phyloP scores from a whole-genome alignment of 2,888 invertebrate species.

The Orchestes rusci region DNA sequence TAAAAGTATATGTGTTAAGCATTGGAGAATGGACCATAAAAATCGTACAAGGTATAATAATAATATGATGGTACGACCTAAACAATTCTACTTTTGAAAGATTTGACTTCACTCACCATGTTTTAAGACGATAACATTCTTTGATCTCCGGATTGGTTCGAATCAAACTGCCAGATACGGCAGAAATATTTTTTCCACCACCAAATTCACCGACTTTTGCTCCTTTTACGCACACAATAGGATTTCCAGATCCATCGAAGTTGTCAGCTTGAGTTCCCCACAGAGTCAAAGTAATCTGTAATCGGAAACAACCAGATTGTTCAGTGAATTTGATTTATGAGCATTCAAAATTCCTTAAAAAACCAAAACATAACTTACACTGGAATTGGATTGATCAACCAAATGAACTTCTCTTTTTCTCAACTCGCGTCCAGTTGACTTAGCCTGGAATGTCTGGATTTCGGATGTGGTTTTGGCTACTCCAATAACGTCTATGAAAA shows the following conservation, averaged over 20 bases:
- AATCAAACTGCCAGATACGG: slow-evolving; percentile 52
- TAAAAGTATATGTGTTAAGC: too few species aligned
- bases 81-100: too few species aligned
- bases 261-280: slow-evolving; percentile 88
- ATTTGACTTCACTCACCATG: slow-evolving; percentile 75
- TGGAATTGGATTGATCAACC: slow-evolving; percentile 76
- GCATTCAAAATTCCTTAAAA: neutral
- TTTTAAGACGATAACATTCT: slow-evolving; percentile 77
- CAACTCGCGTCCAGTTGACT: slow-evolving; percentile 71
- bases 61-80: too few species aligned
- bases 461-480: slow-evolving; percentile 72
- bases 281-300: slow-evolving; percentile 68
- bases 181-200: slow-evolving; percentile 65
- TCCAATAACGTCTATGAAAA: slow-evolving; percentile 72
- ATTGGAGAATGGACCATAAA: too few species aligned
- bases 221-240: slow-evolving; percentile 81
- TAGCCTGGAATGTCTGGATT: slow-evolving; percentile 62
- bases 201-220: slow-evolving; percentile 82
- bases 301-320: too few species aligned
- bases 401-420: slow-evolving; percentile 83
- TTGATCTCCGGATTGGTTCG: slow-evolving; percentile 83
- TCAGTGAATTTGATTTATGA: too few species aligned
- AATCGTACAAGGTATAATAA: too few species aligned
- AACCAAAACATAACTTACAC: slow-evolving; percentile 45
- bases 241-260: slow-evolving; percentile 69